Percentiles rank a stretch among this genome's conserved stretches.
These are phyloP conservation scores for Trachelus iudaicus DNA, from an alignment of 2,888 invertebrate genomes.

Conservation along the genomic window DNA sequence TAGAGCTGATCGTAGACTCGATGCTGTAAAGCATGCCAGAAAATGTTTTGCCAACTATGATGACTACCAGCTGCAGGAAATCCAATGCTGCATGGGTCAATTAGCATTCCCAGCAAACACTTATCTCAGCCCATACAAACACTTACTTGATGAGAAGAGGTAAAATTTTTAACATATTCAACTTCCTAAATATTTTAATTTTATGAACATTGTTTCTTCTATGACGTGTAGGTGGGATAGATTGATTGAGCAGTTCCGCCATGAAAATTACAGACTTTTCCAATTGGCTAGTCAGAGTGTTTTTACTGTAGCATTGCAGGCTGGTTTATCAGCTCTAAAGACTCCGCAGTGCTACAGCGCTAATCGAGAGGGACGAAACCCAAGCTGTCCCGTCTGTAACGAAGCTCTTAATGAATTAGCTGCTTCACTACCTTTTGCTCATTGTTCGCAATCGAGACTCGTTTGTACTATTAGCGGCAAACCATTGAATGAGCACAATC, in stretches of 20 bases:
- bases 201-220: background rate
- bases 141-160: slow-evolving; percentile 74
- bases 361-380: slow-evolving; percentile 74
- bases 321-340: slow-evolving; percentile 94
- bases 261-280: slow-evolving; percentile 93
- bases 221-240: slow-evolving; percentile 76
- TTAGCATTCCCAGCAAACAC: slow-evolving; percentile 91
- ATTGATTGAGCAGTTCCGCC: slow-evolving; percentile 89
- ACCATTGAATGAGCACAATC: slow-evolving; percentile 96
- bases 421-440: slow-evolving; percentile 89
- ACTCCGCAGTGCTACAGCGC: slow-evolving; percentile 78
- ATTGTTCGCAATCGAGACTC: slow-evolving; percentile 94
- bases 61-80: slow-evolving; percentile 86
- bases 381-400: slow-evolving; percentile 93
- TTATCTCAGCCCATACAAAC: slow-evolving; percentile 74
- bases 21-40: slow-evolving; percentile 94
- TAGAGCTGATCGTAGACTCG: slow-evolving; percentile 84
- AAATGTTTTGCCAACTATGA: slow-evolving; percentile 91
- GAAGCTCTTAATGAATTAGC: slow-evolving; percentile 89
- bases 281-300: slow-evolving; percentile 92
- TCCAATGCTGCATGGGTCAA: slow-evolving; percentile 95
- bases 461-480: slow-evolving; percentile 91
- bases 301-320: slow-evolving; percentile 91
- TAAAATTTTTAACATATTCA: slow-evolving; percentile 19
- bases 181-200: background rate